Evolutionary conservation across 2,888 invertebrate species (phyloP).

Genomic region (Griposia aprilina): DNA sequence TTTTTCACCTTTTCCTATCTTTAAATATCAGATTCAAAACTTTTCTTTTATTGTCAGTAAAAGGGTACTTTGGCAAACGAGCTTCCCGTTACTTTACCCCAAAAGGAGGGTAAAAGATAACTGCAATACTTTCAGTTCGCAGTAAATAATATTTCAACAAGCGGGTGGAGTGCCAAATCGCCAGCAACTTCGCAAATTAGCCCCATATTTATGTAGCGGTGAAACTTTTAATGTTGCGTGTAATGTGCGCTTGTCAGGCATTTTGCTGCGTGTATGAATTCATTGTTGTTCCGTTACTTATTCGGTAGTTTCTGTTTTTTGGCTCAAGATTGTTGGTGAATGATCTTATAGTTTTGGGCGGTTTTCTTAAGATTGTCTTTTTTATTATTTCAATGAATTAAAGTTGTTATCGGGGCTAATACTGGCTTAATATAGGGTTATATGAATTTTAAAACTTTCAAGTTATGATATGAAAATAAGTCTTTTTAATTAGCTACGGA

Average conservation of each 20-base stretch:
- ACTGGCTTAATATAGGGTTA: not conserved
- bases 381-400: not conserved
- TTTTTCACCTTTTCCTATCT: not conserved
- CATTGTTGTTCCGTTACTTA: conserved; percentile 61
- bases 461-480: too few relatives aligned
- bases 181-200: conserved; percentile 77
- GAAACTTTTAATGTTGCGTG: conserved; percentile 82
- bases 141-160: conserved; percentile 63
- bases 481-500: not conserved
- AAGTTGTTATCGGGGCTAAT: not conserved
- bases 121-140: conserved; percentile 54
- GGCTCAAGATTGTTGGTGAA: conserved; percentile 20
- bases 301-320: conserved; percentile 56
- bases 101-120: conserved; percentile 51
- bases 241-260: conserved; percentile 72
- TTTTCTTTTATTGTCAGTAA: conserved; percentile 24
- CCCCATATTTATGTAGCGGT: conserved; percentile 81
- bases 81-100: conserved; percentile 11
- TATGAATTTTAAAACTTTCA: too few relatives aligned
- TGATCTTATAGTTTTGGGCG: conserved; percentile 15
- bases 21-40: conserved; percentile 29
- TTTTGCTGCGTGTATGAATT: conserved; percentile 68
- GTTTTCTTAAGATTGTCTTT: not conserved
- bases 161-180: conserved; percentile 63
- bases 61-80: conserved; percentile 28